Evolutionary conservation across 2,113 vertebrate species (phyloP).

Genomic region (Turnix velox): DNA sequence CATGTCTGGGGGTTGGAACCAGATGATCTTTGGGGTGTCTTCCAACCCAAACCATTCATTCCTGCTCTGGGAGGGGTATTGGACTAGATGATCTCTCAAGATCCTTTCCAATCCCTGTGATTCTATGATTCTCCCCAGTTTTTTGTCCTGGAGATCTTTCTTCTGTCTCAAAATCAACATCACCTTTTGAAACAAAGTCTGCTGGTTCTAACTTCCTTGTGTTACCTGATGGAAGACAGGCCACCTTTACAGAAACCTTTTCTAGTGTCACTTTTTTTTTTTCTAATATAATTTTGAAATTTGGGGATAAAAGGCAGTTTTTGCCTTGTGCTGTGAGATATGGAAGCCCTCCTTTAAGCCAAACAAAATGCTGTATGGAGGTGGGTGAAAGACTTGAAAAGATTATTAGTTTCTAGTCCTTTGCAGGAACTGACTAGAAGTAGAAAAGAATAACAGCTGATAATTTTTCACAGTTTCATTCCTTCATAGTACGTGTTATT

Average conservation of each 20-base stretch:
- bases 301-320: background rate
- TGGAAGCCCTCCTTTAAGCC: background rate
- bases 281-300: background rate
- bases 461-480: constrained; percentile 36
- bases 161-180: background rate
- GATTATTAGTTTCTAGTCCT: background rate
- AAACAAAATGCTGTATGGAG: background rate
- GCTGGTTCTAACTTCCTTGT: background rate
- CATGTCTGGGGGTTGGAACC: no score
- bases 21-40: no score
- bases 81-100: no score
- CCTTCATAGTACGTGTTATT: background rate
- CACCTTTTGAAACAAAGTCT: background rate
- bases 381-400: background rate
- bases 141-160: background rate
- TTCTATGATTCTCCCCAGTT: no score
- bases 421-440: background rate
- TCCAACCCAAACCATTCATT: no score
- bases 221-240: background rate
- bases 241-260: background rate
- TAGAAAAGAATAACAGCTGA: constrained; percentile 14
- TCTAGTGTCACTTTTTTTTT: background rate
- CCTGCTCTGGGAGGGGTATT: no score
- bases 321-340: background rate
- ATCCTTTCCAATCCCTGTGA: no score